A percentile compares a stretch with the other conserved stretches of the same genome.
These are phyloP conservation scores for Noctua pronuba DNA, from an alignment of 2,888 invertebrate species.

Conservation along the genomic window DNA sequence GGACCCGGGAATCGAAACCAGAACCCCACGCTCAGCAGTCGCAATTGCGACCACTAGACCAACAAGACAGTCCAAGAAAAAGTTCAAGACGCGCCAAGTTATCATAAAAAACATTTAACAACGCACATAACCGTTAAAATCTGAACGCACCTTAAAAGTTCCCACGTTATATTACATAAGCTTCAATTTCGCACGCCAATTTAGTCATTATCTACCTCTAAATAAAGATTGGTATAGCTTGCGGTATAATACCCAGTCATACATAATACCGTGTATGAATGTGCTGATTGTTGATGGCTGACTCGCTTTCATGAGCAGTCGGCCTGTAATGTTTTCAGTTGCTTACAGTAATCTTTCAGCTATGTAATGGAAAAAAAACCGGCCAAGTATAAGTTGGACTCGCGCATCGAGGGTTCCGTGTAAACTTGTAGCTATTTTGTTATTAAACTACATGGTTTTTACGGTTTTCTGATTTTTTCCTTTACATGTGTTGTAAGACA, in stretches of 20 bases:
- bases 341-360: background rate
- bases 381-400: too few species aligned
- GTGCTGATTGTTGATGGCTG: slow-evolving; percentile 11
- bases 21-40: too few species aligned
- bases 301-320: slow-evolving; percentile 55
- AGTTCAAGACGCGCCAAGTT: too few species aligned
- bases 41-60: too few species aligned
- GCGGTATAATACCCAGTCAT: background rate
- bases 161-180: slow-evolving; percentile 41
- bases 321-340: slow-evolving; percentile 46
- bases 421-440: too few species aligned
- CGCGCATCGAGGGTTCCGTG: too few species aligned
- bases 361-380: background rate
- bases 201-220: background rate
- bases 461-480: too few species aligned
- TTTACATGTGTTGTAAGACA: too few species aligned
- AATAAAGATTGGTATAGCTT: slow-evolving; percentile 8
- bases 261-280: slow-evolving; percentile 27
- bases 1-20: too few species aligned
- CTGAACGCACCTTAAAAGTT: slow-evolving; percentile 27
- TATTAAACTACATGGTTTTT: too few species aligned
- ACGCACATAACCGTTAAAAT: background rate
- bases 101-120: background rate
- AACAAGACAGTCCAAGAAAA: too few species aligned
- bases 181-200: slow-evolving; percentile 21